Evolutionary conservation across 1,140 invertebrate species (phyloP).

Genomic region (Wiebesia pumilae): DNA sequence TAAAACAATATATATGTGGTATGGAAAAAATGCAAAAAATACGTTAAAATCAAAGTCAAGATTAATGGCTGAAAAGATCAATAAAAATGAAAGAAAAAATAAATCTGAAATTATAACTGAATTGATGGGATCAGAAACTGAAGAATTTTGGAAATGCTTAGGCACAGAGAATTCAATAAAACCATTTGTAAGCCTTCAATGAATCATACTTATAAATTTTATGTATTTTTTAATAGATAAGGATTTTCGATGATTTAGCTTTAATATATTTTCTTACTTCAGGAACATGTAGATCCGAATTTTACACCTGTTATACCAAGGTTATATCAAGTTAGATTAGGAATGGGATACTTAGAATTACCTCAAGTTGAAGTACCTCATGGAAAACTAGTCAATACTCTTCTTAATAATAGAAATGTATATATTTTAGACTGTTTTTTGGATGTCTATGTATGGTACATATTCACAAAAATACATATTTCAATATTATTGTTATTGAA

Average conservation of each 20-base stretch:
- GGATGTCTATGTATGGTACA: constrained; percentile 98
- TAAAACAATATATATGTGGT: constrained; percentile 93
- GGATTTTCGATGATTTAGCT: background rate
- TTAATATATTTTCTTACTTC: constrained; percentile 29
- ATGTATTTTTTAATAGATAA: background rate
- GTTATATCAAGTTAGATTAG: constrained; percentile 95
- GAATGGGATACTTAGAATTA: constrained; percentile 98
- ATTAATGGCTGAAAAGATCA: constrained; percentile 98
- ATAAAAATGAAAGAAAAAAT: constrained; percentile 98
- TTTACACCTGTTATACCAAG: constrained; percentile 86
- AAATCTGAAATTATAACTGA: constrained; percentile 93
- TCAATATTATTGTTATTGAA: background rate
- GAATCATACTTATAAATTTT: background rate
- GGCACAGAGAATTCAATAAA: constrained; percentile 69
- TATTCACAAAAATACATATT: constrained; percentile 49
- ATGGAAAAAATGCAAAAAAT: constrained; percentile 93
- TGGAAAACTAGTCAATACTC: constrained; percentile 82
- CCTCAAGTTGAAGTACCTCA: constrained; percentile 94
- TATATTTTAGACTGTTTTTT: constrained; percentile 97
- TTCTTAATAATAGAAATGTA: constrained; percentile 94
- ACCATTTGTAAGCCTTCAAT: constrained; percentile 49
- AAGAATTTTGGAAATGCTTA: constrained; percentile 89
- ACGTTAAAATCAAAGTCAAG: constrained; percentile 96
- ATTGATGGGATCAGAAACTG: constrained; percentile 86
- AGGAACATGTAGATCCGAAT: constrained; percentile 89